These are phyloP conservation scores for Probosciger aterrimus DNA, from an alignment of 2,113 vertebrate species.

Conservation along the genomic window DNA sequence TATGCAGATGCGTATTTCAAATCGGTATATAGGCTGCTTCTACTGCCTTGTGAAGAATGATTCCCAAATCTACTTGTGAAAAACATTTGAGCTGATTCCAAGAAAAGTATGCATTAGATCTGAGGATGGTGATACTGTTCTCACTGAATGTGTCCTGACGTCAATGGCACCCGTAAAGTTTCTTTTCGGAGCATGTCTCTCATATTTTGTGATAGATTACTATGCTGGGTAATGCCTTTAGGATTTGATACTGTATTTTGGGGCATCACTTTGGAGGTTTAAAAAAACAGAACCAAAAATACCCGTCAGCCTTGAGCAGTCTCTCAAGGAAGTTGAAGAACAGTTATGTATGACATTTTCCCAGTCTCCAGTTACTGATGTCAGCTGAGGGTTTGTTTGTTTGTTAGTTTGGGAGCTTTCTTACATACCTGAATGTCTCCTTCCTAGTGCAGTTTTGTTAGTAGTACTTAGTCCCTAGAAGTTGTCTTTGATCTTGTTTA, in stretches of 20 bases:
- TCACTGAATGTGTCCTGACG: background rate
- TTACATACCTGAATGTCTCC: background rate
- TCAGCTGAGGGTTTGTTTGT: background rate
- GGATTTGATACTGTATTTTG: background rate
- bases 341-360: background rate
- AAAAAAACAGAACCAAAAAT: background rate
- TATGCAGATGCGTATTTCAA: background rate
- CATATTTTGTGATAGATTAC: background rate
- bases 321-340: background rate
- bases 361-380: background rate
- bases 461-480: background rate
- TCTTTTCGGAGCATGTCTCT: background rate
- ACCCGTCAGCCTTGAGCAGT: background rate
- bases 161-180: background rate
- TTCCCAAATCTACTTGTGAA: background rate
- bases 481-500: background rate
- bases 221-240: background rate
- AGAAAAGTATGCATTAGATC: background rate
- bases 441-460: background rate
- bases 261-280: background rate
- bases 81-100: background rate
- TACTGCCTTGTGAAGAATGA: background rate
- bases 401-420: background rate
- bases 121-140: background rate
- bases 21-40: background rate